Percentiles rank a stretch among this genome's conserved stretches.
phyloP scores from a whole-genome alignment of 2,113 vertebrate genomes.

The Perca flavescens region DNA sequence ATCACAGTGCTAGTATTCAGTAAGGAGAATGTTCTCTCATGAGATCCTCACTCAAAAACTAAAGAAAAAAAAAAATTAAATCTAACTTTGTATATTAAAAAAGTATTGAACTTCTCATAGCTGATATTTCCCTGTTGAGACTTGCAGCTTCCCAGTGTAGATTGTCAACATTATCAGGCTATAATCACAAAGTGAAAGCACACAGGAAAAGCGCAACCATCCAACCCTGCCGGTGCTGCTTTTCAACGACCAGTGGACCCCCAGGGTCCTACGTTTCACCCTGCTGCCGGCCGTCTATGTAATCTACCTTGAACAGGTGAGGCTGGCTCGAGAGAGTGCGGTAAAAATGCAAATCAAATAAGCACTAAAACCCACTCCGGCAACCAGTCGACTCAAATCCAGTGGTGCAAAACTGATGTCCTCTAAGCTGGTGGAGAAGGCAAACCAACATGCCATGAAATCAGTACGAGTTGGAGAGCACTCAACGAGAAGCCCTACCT shows the following conservation, averaged over 20 bases:
- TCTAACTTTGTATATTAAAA: conserved; percentile 6
- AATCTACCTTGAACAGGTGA: conserved; percentile 75
- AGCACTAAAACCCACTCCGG: conserved; percentile 63
- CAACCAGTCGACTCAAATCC: conserved; percentile 60
- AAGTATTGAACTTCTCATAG: conserved; percentile 15
- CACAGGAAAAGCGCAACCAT: conserved; percentile 1
- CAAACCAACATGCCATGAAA: conserved; percentile 73
- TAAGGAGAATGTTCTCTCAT: conserved; percentile 20
- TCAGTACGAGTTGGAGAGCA: conserved; percentile 70
- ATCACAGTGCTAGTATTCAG: conserved; percentile 38
- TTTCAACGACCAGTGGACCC: conserved; percentile 40
- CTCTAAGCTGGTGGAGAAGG: conserved; percentile 69
- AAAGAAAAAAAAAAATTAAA: conserved; percentile 26
- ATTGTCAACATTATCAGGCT: conserved; percentile 31
- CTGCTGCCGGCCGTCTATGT: conserved; percentile 39
- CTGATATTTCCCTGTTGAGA: conserved; percentile 34
- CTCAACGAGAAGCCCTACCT: conserved; percentile 66
- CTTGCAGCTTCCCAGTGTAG: not conserved
- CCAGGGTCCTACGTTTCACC: conserved; percentile 43
- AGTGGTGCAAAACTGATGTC: conserved; percentile 74
- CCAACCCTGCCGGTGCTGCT: not conserved
- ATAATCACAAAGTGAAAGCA: conserved; percentile 47
- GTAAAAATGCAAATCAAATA: conserved; percentile 72
- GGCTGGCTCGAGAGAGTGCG: conserved; percentile 38
- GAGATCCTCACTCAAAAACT: conserved; percentile 39